Evolutionary conservation across 2,113 vertebrate species (phyloP), one percentile per base, ranked within the genome.

Genomic region (Neodontobutis hainanensis): DNA sequence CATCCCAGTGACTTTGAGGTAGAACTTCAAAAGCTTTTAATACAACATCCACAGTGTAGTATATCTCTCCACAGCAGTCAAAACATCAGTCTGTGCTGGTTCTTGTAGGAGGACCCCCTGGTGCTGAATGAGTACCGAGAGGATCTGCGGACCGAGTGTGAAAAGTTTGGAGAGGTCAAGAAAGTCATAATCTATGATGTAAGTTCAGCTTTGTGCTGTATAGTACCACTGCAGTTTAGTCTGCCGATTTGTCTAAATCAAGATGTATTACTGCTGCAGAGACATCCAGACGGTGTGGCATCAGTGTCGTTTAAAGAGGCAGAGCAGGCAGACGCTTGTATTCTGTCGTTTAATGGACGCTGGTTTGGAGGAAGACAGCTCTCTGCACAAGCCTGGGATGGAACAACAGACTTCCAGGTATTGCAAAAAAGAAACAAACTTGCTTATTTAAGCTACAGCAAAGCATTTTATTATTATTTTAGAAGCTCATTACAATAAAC

Each of bases 161-260:
- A 97, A 51, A 99, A 99, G 85, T 99, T 98, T 64, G 97, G 97
- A 14, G 94, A 93, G 85, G 95, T 97, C 44, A 98, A 94, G 89
- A 99, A 98, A 79, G 95, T 98, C 86, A 93, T 99, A 81, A 92
- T 99, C 79, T 99, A 97, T 85, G 97, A 99, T 87, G 97, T 99
- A 93, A 89, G 97, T 94, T 73, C 11, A 56, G 34, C 34, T 5
- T n/a, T 15, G 50, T 40, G 15, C 2, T 14, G n/a, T 66, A 62
- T 42, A 8, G 14, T 57, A 58, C 34, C 32, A 32, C 14, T 5
- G 55, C 0, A 4, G 15, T 45, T 3, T n/a, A 32, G 36, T 48
- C 1, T 5, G 6, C 35, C 36, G 42, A 61, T 15, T 6, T 46
- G 9, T 32, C 11, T 43, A 89, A 92, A 90, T 68, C 90, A 93